Conservation (phyloP, 2,888 invertebrate species). For the Osmoderma eremita region DNA sequence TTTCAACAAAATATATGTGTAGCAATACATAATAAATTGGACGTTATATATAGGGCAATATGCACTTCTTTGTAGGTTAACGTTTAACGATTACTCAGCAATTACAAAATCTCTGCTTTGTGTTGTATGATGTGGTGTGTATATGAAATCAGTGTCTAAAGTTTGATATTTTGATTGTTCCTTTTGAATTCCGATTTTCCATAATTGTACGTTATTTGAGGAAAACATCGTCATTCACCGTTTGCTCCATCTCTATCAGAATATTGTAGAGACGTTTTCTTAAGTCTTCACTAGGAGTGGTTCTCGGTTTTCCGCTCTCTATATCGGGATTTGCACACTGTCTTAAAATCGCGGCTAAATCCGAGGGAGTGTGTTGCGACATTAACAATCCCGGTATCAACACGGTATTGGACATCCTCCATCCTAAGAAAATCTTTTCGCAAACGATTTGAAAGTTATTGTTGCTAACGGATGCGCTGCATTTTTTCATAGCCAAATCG, state of each 20-base stretch:
- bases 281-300: conserved; percentile 64
- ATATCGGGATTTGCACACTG: conserved; percentile 69
- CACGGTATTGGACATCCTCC: conserved; percentile 70
- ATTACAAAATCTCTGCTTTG: conserved; percentile 1
- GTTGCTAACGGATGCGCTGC: conserved; percentile 67
- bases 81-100: too few species aligned
- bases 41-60: conserved; percentile 1
- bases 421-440: conserved; percentile 73
- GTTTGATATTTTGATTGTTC: too few species aligned
- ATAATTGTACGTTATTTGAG: conserved; percentile 36
- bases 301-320: conserved; percentile 64
- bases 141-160: too few species aligned
- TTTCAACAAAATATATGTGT: conserved; percentile 19
- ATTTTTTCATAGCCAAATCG: conserved; percentile 63
- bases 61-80: not conserved
- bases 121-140: too few species aligned
- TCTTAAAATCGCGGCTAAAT: conserved; percentile 68
- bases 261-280: conserved; percentile 67
- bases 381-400: conserved; percentile 71
- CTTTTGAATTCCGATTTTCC: too few species aligned
- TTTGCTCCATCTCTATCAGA: conserved; percentile 65
- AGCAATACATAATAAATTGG: conserved; percentile 17
- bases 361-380: conserved; percentile 69
- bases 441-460: conserved; percentile 76
- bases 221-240: conserved; percentile 57